These are phyloP conservation scores for Pomatostomus ruficeps DNA, from an alignment of 2,113 vertebrate genomes.

Conservation along the genomic window DNA sequence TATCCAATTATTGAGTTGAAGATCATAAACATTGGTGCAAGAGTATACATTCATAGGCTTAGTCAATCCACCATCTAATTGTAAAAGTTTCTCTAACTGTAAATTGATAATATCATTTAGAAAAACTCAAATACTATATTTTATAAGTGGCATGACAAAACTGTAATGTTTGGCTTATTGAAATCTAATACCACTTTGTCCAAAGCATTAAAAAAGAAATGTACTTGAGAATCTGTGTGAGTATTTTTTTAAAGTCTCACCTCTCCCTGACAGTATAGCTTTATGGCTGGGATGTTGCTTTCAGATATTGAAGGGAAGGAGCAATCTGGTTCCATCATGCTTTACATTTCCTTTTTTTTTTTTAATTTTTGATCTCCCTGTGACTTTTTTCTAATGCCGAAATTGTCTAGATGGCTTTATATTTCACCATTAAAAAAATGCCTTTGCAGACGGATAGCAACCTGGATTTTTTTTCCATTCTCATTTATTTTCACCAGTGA, in stretches of 20 bases:
- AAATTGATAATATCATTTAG: neutral
- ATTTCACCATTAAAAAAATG: neutral
- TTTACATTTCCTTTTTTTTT: neutral
- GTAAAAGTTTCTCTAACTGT: neutral
- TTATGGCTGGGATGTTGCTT: neutral
- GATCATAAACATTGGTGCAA: neutral
- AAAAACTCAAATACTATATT: slow-evolving; percentile 23
- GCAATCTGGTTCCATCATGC: neutral
- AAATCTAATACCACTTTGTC: neutral
- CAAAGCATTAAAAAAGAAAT: neutral
- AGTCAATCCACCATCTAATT: neutral
- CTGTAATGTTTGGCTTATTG: neutral
- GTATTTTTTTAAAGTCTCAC: neutral
- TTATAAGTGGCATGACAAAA: slow-evolving; percentile 18
- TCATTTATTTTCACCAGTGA: neutral
- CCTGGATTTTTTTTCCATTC: neutral
- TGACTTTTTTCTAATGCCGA: neutral
- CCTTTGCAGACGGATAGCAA: neutral
- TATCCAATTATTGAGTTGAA: neutral
- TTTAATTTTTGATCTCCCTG: neutral
- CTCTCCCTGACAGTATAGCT: neutral
- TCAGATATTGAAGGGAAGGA: neutral
- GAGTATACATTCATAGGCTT: neutral
- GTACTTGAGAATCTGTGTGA: neutral
- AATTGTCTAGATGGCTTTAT: neutral